Percentiles rank a stretch among this genome's conserved stretches.
phyloP scores from a whole-genome alignment of 2,888 invertebrate species.

The Epistrophe grossulariae region DNA sequence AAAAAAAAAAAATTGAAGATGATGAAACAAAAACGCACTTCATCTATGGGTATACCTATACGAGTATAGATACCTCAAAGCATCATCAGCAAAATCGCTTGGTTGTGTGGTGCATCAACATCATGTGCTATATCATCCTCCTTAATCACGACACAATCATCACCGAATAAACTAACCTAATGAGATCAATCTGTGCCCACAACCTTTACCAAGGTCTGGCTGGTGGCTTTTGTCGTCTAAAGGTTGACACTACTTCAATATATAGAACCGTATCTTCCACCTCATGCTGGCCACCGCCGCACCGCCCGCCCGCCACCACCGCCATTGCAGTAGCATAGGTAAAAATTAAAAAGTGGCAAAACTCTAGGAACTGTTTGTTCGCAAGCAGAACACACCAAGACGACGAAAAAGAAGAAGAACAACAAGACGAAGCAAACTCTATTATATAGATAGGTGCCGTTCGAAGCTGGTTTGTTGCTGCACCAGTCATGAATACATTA shows the following conservation, averaged over 20 bases:
- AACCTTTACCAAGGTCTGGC: constrained; percentile 61
- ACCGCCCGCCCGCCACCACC: too few species aligned
- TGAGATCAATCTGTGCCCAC: constrained; percentile 65
- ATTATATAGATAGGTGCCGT: constrained; percentile 10
- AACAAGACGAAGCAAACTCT: constrained; percentile 1
- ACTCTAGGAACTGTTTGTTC: constrained; percentile 3
- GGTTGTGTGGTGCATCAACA: constrained; percentile 20
- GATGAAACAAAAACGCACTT: constrained; percentile 13
- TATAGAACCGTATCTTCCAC: not conserved
- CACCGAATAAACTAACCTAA: constrained; percentile 65
- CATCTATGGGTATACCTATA: too few species aligned
- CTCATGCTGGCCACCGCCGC: not conserved
- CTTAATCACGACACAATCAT: constrained; percentile 54
- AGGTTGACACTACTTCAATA: constrained; percentile 12
- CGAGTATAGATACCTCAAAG: not conserved
- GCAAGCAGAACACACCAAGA: constrained; percentile 5
- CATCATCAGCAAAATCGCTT: constrained; percentile 49
- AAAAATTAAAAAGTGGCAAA: constrained; percentile 23
- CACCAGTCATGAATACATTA: constrained; percentile 54
- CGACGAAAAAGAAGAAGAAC: not conserved
- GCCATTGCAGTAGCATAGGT: not conserved
- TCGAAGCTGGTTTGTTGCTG: constrained; percentile 44
- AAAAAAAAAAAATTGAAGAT: not conserved
- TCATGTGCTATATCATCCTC: constrained; percentile 32
- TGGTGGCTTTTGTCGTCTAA: constrained; percentile 25